Conservation (phyloP, 2,113 vertebrate genomes). For the Pan paniscus region DNA sequence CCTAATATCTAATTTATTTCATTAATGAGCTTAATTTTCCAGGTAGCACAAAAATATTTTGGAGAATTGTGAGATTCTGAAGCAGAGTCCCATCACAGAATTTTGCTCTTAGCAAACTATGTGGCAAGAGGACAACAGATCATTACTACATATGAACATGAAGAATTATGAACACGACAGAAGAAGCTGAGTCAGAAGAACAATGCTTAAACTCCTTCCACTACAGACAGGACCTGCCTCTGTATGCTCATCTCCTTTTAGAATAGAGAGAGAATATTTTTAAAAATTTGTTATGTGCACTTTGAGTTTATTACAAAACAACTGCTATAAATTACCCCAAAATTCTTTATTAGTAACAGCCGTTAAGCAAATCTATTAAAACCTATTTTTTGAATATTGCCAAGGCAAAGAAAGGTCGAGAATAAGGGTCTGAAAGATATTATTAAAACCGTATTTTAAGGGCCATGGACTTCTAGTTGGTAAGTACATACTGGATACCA, state of each 20-base stretch:
- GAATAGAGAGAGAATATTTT: background rate
- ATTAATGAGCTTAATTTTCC: background rate
- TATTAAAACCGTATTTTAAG: background rate
- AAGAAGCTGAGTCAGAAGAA: background rate
- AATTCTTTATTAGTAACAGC: background rate
- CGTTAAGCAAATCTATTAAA: background rate
- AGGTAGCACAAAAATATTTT: background rate
- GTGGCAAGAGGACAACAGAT: background rate
- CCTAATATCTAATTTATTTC: background rate
- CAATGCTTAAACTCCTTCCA: background rate
- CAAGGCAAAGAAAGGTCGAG: background rate
- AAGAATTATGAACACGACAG: background rate
- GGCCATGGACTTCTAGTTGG: background rate
- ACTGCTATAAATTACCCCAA: background rate
- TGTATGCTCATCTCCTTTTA: background rate
- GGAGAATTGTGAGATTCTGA: background rate
- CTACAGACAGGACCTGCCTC: background rate
- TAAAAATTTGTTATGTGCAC: background rate
- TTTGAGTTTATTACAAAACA: background rate
- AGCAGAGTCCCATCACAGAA: background rate
- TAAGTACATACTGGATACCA: background rate
- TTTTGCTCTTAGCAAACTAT: background rate
- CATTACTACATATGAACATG: background rate
- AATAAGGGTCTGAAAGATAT: background rate
- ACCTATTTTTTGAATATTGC: background rate